Conservation (phyloP, 2,113 vertebrate genomes). For the Rhadina sibilatrix region DNA sequence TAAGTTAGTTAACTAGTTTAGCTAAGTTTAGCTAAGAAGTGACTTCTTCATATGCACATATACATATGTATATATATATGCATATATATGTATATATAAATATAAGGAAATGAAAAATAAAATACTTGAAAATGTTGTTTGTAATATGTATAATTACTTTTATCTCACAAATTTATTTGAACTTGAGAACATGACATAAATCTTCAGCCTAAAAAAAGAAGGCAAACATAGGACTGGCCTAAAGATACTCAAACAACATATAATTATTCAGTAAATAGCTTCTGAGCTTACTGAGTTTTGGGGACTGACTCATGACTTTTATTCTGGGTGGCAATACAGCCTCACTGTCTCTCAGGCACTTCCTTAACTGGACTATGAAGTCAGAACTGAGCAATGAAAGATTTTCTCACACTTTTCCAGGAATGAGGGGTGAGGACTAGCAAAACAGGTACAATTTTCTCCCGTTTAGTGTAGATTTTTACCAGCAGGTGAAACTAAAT, state of each 20-base stretch:
- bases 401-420: background rate
- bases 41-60: background rate
- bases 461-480: background rate
- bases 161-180: background rate
- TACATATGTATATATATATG: background rate
- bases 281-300: slow-evolving; percentile 9
- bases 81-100: background rate
- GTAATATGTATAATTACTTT: background rate
- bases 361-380: slow-evolving; percentile 25
- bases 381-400: slow-evolving; percentile 22
- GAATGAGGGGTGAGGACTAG: background rate
- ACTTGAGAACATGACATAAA: background rate
- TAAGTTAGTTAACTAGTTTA: background rate
- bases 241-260: slow-evolving; percentile 19
- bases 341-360: background rate
- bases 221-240: background rate
- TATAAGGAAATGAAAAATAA: background rate
- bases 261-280: slow-evolving; percentile 48
- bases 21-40: background rate
- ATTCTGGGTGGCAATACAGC: slow-evolving; percentile 28
- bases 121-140: background rate
- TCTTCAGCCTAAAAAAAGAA: slow-evolving; percentile 4
- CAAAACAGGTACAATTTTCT: background rate
- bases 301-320: slow-evolving; percentile 27
- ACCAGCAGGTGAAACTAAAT: background rate